These are phyloP conservation scores for Epinephelus coioides DNA, from an alignment of 2,797 vertebrate genomes.

Conservation along the genomic window DNA sequence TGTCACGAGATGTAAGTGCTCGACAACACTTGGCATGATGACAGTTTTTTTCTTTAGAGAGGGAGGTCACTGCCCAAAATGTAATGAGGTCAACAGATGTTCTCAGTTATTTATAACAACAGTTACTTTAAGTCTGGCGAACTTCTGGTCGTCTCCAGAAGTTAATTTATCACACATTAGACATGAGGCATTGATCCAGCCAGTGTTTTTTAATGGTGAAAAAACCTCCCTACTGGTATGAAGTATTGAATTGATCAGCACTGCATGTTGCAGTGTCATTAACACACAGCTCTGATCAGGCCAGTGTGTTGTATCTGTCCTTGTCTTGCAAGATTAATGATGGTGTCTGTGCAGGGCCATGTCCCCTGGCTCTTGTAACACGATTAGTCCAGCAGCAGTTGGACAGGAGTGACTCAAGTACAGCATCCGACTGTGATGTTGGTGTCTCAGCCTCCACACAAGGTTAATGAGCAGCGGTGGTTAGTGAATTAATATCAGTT, in stretches of 20 bases:
- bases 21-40: neutral
- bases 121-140: neutral
- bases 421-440: slow-evolving; percentile 50
- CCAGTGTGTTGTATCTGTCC: slow-evolving; percentile 41
- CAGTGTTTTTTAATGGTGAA: neutral
- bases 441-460: slow-evolving; percentile 56
- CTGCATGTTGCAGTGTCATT: slow-evolving; percentile 42
- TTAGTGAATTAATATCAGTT: slow-evolving; percentile 68
- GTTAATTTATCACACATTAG: slow-evolving; percentile 15
- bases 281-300: slow-evolving; percentile 38
- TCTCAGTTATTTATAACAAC: neutral
- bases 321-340: slow-evolving; percentile 72
- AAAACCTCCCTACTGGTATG: neutral
- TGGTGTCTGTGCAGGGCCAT: slow-evolving; percentile 25
- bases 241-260: slow-evolving; percentile 46
- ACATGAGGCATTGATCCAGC: neutral
- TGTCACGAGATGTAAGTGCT: neutral
- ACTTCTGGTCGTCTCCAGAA: neutral
- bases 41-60: neutral
- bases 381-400: slow-evolving; percentile 61
- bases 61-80: neutral
- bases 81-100: neutral
- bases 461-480: slow-evolving; percentile 69
- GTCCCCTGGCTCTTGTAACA: slow-evolving; percentile 61
- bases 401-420: slow-evolving; percentile 66